Conservation (phyloP, 2,797 vertebrate genomes). For the Cossypha caffra region DNA sequence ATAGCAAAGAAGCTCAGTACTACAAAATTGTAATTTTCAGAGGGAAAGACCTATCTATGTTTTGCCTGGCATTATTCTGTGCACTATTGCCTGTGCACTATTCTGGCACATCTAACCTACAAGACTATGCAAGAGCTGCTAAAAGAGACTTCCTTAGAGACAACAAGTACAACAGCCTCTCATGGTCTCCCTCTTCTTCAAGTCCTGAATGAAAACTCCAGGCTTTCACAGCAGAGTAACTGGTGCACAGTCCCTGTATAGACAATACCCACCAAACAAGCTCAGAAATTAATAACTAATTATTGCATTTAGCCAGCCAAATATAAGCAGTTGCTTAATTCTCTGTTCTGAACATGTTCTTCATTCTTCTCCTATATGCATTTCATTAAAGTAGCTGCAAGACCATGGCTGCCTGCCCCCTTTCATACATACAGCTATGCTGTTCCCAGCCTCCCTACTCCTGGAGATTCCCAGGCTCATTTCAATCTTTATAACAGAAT, state of each 20-base stretch:
- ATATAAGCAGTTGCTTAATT: neutral
- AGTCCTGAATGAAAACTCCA: neutral
- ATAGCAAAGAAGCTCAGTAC: neutral
- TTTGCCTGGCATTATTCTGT: neutral
- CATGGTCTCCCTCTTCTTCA: neutral
- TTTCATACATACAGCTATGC: fast-evolving
- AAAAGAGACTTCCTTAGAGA: neutral
- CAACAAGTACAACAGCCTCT: neutral
- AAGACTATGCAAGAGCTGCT: neutral
- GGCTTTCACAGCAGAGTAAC: neutral
- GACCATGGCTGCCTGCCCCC: fast-evolving
- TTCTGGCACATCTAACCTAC: neutral
- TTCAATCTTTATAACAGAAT: neutral
- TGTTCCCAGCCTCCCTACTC: neutral
- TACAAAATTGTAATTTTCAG: neutral
- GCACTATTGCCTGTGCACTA: neutral
- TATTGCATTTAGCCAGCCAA: neutral
- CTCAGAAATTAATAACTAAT: neutral
- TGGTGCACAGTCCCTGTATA: neutral
- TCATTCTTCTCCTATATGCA: neutral
- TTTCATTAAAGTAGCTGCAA: neutral
- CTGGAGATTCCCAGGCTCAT: neutral
- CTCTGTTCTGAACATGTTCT: neutral
- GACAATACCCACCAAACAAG: neutral
- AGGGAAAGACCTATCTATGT: neutral